Percentiles rank a stretch among this genome's conserved stretches.
These are phyloP conservation scores for Pangasianodon hypophthalmus DNA, from an alignment of 2,113 vertebrate species.

Conservation along the genomic window DNA sequence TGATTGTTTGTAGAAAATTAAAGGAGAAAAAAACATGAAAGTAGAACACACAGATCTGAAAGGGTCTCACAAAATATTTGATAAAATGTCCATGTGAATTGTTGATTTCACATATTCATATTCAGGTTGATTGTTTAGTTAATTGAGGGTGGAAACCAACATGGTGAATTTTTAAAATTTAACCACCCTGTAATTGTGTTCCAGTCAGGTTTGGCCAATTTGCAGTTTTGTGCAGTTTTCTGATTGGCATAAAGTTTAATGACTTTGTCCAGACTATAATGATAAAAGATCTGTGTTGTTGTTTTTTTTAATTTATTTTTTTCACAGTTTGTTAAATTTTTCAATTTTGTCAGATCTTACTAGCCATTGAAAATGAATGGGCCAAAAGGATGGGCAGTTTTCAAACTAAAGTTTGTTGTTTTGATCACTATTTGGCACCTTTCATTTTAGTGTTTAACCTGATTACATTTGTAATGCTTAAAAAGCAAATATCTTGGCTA, in stretches of 20 bases:
- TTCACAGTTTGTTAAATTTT: not conserved
- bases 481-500: not conserved
- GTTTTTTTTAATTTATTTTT: not conserved
- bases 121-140: not conserved
- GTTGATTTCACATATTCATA: not conserved
- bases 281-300: not conserved
- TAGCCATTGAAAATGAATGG: not conserved
- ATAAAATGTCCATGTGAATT: not conserved
- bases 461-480: not conserved
- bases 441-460: not conserved
- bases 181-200: not conserved
- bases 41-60: not conserved
- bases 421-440: not conserved
- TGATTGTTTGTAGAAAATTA: slow-evolving; percentile 38
- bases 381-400: not conserved
- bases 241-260: not conserved
- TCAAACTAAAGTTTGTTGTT: not conserved
- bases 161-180: not conserved
- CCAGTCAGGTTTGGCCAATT: not conserved
- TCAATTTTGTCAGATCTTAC: not conserved
- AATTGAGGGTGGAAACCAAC: not conserved
- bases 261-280: not conserved
- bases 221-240: not conserved
- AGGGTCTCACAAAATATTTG: not conserved
- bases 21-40: not conserved